These are phyloP conservation scores for Drosophila pegasa DNA, from an alignment of 2,888 invertebrate species.

Conservation along the genomic window DNA sequence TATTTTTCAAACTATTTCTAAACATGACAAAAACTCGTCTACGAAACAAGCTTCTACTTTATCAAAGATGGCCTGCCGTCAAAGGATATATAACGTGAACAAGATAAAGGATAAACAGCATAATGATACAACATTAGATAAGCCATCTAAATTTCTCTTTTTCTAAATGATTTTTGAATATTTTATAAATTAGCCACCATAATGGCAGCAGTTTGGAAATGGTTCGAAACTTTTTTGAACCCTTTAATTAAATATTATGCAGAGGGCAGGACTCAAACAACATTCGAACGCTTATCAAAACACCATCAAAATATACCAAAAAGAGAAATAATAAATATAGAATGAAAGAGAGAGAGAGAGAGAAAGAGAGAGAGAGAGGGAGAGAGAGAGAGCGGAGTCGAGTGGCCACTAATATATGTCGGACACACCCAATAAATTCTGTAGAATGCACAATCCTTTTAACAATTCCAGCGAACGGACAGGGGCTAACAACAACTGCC, in stretches of 20 bases:
- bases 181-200: slow-evolving; percentile 3
- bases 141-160: neutral
- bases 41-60: too few species aligned
- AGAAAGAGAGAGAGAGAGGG: neutral
- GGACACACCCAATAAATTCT: slow-evolving; percentile 80
- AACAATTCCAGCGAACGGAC: slow-evolving; percentile 49
- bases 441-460: slow-evolving; percentile 75
- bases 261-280: slow-evolving; percentile 29
- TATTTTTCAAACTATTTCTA: neutral
- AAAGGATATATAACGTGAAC: neutral
- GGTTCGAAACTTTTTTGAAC: slow-evolving; percentile 3
- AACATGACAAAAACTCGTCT: too few species aligned
- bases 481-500: slow-evolving; percentile 53
- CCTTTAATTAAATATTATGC: slow-evolving; percentile 61
- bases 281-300: slow-evolving; percentile 67
- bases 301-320: slow-evolving; percentile 60
- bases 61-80: too few species aligned
- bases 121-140: neutral
- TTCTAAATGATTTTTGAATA: slow-evolving; percentile 5
- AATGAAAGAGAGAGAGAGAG: neutral
- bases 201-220: slow-evolving; percentile 1
- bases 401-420: slow-evolving; percentile 59
- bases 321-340: slow-evolving; percentile 38
- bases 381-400: slow-evolving; percentile 14
- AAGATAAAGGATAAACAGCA: neutral